Conservation (phyloP, 2,888 invertebrate genomes). For the Cecidostiba fungosa region DNA sequence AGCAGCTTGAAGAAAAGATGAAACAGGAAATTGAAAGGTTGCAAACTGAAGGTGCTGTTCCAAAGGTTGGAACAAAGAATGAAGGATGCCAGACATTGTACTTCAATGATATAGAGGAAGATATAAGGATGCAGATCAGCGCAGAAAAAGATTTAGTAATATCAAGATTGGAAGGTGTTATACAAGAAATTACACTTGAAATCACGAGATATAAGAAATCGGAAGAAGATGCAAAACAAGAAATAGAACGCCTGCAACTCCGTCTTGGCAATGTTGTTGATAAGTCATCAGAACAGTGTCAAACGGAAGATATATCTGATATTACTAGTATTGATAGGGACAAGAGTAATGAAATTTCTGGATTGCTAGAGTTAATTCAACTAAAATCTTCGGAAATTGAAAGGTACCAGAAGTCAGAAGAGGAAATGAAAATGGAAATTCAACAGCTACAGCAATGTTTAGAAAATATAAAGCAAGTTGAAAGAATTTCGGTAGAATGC, state of each 20-base stretch:
- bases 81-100: neutral
- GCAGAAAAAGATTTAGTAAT: constrained; percentile 23
- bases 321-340: neutral
- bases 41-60: constrained; percentile 1
- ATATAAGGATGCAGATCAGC: neutral
- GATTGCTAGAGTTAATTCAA: constrained; percentile 39
- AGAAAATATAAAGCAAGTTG: constrained; percentile 11
- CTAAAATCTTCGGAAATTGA: constrained; percentile 39
- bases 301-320: constrained; percentile 15
- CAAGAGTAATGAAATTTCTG: constrained; percentile 40
- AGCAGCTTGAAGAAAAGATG: constrained; percentile 34
- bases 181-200: constrained; percentile 38
- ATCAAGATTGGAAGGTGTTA: constrained; percentile 21
- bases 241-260: constrained; percentile 24
- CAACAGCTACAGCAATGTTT: constrained; percentile 14
- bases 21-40: constrained; percentile 37
- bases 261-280: neutral
- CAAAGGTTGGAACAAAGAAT: neutral
- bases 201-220: neutral
- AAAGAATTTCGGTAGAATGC: constrained; percentile 14
- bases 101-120: neutral
- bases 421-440: constrained; percentile 51
- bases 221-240: constrained; percentile 15
- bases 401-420: constrained; percentile 45
- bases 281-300: neutral